Percentiles rank a stretch among this genome's conserved stretches.
Evolutionary conservation across 2,113 vertebrate genomes (phyloP).

Genomic region (Meriones unguiculatus): DNA sequence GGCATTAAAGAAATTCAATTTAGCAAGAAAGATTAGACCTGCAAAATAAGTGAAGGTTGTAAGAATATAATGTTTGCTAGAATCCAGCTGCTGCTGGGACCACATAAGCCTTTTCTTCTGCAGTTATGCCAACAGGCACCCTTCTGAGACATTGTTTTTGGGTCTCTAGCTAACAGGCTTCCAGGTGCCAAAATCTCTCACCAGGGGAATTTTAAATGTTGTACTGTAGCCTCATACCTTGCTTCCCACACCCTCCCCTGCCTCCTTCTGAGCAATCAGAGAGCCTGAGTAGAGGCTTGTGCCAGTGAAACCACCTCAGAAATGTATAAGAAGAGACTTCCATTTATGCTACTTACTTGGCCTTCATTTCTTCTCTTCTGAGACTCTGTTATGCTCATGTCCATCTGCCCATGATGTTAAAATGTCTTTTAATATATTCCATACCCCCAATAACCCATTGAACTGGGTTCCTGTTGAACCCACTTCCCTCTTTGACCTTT

Average conservation of each 20-base stretch:
- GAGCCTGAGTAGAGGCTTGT: background rate
- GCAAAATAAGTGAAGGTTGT: slow-evolving; percentile 16
- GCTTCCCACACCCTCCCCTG: background rate
- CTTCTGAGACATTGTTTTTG: background rate
- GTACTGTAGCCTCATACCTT: background rate
- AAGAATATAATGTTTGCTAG: background rate
- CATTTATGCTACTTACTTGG: too few species aligned
- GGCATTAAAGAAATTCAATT: slow-evolving; percentile 6
- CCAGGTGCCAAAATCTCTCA: background rate
- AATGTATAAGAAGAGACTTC: background rate
- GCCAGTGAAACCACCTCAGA: background rate
- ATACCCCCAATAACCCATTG: background rate
- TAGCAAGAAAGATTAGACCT: background rate
- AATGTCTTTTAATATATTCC: background rate
- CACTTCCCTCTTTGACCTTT: background rate
- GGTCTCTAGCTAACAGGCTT: background rate
- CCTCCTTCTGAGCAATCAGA: too few species aligned
- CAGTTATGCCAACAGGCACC: too few species aligned
- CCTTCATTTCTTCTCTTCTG: background rate
- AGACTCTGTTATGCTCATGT: background rate
- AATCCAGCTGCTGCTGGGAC: background rate
- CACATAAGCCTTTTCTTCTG: background rate
- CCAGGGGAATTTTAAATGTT: background rate
- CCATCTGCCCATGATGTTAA: background rate
- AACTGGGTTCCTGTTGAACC: background rate